Evolutionary conservation across 2,888 invertebrate species (phyloP).

Genomic region (Pollenia amentaria): DNA sequence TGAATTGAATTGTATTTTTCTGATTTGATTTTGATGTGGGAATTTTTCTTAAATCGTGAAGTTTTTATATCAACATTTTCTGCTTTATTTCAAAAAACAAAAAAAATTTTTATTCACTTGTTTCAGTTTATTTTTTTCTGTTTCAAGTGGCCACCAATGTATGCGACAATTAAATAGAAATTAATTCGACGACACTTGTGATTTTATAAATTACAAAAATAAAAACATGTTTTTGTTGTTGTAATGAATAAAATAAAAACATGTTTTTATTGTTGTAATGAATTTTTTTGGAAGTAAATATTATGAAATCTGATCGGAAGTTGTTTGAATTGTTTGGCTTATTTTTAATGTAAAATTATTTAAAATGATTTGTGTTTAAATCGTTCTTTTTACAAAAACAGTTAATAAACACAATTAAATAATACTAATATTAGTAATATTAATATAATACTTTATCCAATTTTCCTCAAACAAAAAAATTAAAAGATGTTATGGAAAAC

Average conservation of each 20-base stretch:
- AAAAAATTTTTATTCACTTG: conserved; percentile 54
- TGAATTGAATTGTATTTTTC: conserved; percentile 56
- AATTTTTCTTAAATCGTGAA: conserved; percentile 71
- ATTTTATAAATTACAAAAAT: conserved; percentile 20
- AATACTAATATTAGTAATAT: no score
- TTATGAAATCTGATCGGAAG: conserved; percentile 65
- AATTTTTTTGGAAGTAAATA: conserved; percentile 27
- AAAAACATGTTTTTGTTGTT: background rate
- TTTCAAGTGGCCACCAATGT: conserved; percentile 80
- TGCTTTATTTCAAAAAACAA: conserved; percentile 73
- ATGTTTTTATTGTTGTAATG: background rate
- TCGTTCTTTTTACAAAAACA: no score
- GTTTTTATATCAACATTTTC: conserved; percentile 71
- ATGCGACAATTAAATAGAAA: conserved; percentile 82
- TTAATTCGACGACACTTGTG: conserved; percentile 77
- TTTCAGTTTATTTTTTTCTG: conserved; percentile 24
- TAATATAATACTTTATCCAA: no score
- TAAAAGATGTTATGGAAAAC: no score
- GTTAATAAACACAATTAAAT: no score
- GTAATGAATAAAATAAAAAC: background rate
- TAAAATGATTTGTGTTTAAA: no score
- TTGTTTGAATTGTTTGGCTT: background rate
- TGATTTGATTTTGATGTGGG: conserved; percentile 79
- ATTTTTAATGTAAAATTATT: background rate
- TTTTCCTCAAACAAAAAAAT: no score